Evolutionary conservation across 2,797 vertebrate genomes (phyloP), one percentile per base, ranked within the genome.

Genomic region (Phyllotis vaccarum): DNA sequence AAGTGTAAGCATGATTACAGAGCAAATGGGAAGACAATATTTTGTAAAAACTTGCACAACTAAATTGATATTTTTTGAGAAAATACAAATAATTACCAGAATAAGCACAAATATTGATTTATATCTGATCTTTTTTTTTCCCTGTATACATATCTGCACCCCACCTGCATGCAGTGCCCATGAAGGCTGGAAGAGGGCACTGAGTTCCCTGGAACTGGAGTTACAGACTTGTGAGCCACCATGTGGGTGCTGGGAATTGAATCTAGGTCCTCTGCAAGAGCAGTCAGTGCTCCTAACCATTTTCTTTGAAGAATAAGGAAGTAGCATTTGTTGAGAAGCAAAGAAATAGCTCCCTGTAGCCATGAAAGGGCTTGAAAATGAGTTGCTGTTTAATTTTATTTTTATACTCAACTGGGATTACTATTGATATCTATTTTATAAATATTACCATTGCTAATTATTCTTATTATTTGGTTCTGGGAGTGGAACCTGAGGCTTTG

Each of bases 61-160:
- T 68, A 86, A 88, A 82, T 86, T 56, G 37, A 43, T 78, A 16
- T 24, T 31, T n/a, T 83, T 91, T 37, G 66, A 93, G 34, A 58
- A 85, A 91, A 66, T 66, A 17, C 62, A 78, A 92, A 74, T 68
- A 85, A 83, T 24, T 74, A 74, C 29, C 74, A 56, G 79, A 91
- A 76, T 70, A 85, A 79, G 40, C 22, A 91, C 31, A 58, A 40
- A 40, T 19, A 43, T 43, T 62, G 37, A 81, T 31, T 43, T 29
- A 3, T 80, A 62, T 82, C 43, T 82, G 56, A 19, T 40, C n/a
- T 49, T 82, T 43, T 79, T 40, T 10, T n/a, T 40, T 85, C 60
- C 60, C 60, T n/a, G 43, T 11, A 22, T 13, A n/a, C 11, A 40
- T 74, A 24, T 43, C 70, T 74, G 70, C 40, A 21, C 4, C 6